Evolutionary conservation across 2,888 invertebrate genomes (phyloP), one percentile per base, ranked within the genome.

Genomic region (Ethmia dodecea): DNA sequence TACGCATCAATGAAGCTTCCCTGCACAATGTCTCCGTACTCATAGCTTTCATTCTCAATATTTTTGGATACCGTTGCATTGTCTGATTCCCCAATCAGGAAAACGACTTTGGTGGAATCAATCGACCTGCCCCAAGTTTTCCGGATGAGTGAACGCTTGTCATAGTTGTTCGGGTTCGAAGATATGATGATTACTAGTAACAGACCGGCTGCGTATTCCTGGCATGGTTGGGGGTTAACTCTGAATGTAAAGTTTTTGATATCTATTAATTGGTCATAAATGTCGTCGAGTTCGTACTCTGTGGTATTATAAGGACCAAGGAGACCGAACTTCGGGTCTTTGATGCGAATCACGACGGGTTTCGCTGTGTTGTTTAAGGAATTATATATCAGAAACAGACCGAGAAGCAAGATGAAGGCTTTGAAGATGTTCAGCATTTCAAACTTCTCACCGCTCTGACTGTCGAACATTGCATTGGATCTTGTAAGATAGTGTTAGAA

Each of bases 1-100:
- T 95, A 95, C 0, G 91, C 88, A 72, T 95, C 95, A 25, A 87
- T 47, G 55, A 94, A 95, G 38, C 87, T 90, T 0, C 94, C 95
- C 59, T 94, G 93, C 11, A 95, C 88, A 32, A 95, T 80, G 56
- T 95, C 95, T 0, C 84, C 83, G 52, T 90, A 86, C 0, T 66
- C 56, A 0, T 57, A 55, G 53, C 89, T 89, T 58, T 94, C 93
- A 3, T 72, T 56, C 3, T 62, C 55, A 51, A 91, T 87, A 56
- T 91, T 90, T 4, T 66, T 54, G 15, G 70, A 58, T 6, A 88
- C 37, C 3, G 53, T 61, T 0, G 20, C 2, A 30, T 69, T 65
- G 3, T 52, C 47, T 0, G 57, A 34, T 0, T 69, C 58, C 13
- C 94, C 94, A 5, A 94, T 54, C 38, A 94, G 75, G 63, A 94